Base-by-base conservation (phyloP, 2,797 vertebrate genomes). In the Oceanodroma leucorhoa region DNA sequence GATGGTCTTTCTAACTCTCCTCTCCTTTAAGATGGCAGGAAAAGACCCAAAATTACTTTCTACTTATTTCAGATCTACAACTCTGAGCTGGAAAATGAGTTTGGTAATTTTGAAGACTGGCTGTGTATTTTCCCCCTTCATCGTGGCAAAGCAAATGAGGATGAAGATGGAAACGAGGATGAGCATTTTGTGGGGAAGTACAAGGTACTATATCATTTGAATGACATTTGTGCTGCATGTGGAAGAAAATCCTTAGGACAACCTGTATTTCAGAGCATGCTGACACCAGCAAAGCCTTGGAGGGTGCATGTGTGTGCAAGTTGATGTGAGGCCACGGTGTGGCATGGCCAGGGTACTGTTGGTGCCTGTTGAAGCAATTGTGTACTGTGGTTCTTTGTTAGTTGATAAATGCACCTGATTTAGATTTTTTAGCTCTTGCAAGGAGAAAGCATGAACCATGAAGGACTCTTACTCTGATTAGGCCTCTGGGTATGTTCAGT, bases 71-170 rank as follows among this genome's bases (percentile, higher is more conserved):
- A 99, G 99, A 97, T 99, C 78, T 99, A 98, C 72, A 97, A 87
- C 61, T 97, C 98, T 3, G 98, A 99, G 76, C 97, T 99, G 93
- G 99, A 99, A 97, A 98, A 98, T 19, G 98, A 99, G 66, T 99
- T 99, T 97, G 98, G 90, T 86, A 98, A 99, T 92, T 99, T 99
- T 97, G 98, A 99, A 97, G 99, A 99, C 92, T 99, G 99, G 99
- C 97, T 99, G 77, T 97, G 97, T 80, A 97, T 98, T 67, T 99
- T 99, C 65, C 98, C 98, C 6, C 97, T 99, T 58, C 98, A 98
- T 79, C 98, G 98, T 97, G 99, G 99, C 65, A 98, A 98, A 95
- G 97, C 98, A 3, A 97, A 95, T 30, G 99, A 99, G 5, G 98
- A 99, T 43, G 98, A 98, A 9, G 98, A 99, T 5, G 99, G 98